Conservation (phyloP, 2,797 vertebrate genomes). For the Channallabes apus region DNA sequence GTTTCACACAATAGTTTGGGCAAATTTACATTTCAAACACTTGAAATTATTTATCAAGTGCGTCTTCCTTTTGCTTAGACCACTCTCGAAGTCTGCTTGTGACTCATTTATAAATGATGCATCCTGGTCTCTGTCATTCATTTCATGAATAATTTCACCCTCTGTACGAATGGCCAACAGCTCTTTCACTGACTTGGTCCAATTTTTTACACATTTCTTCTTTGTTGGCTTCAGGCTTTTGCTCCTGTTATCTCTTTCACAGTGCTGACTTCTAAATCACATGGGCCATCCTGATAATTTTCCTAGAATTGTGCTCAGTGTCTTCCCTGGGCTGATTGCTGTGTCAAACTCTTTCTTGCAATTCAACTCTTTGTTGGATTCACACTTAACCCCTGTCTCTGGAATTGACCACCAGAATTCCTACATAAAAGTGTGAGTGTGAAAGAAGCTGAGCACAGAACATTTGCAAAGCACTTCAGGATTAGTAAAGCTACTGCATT, state of each 20-base stretch:
- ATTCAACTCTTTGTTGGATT: neutral
- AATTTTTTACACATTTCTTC: neutral
- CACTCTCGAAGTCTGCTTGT: neutral
- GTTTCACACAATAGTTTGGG: neutral
- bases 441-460: neutral
- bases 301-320: neutral
- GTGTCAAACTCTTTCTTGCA: neutral
- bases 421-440: neutral
- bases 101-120: neutral
- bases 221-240: neutral
- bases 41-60: neutral
- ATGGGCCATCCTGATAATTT: slow-evolving; percentile 1
- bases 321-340: neutral
- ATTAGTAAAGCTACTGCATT: neutral
- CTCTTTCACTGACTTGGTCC: neutral
- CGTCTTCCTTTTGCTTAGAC: neutral
- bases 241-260: slow-evolving; percentile 2
- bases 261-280: neutral
- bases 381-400: neutral
- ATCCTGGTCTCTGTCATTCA: neutral
- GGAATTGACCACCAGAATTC: neutral
- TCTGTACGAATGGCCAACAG: neutral
- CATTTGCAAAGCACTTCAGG: neutral
- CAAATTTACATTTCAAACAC: slow-evolving; percentile 19
- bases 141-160: neutral